Conservation (phyloP, 2,888 invertebrate genomes). For the Crocallis elinguaria region DNA sequence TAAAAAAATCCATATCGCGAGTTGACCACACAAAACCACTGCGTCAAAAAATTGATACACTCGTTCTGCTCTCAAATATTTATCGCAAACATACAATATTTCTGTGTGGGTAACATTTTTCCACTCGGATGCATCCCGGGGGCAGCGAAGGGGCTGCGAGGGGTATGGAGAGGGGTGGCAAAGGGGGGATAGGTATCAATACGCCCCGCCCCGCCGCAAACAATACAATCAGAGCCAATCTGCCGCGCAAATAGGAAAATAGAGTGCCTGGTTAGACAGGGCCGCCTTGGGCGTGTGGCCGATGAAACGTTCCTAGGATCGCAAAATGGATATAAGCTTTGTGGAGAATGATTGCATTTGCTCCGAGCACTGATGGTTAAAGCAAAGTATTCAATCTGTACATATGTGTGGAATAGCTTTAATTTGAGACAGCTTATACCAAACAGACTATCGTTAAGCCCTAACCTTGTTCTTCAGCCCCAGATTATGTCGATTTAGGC, state of each 20-base stretch:
- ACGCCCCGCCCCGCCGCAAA: slow-evolving; percentile 74
- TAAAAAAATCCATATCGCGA: slow-evolving; percentile 28
- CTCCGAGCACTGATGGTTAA: neutral
- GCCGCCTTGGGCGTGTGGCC: slow-evolving; percentile 58
- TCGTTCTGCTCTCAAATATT: slow-evolving; percentile 73
- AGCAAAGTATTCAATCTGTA: neutral
- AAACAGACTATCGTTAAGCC: no score
- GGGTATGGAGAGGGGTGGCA: slow-evolving; percentile 30
- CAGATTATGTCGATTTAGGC: no score
- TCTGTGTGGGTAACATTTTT: slow-evolving; percentile 73
- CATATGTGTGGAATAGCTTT: neutral
- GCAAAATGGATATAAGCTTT: neutral
- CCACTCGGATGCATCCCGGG: slow-evolving; percentile 62
- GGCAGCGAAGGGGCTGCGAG: slow-evolving; percentile 38
- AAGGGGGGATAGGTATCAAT: slow-evolving; percentile 57
- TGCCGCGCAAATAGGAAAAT: slow-evolving; percentile 84
- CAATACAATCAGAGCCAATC: slow-evolving; percentile 85
- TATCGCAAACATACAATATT: slow-evolving; percentile 72
- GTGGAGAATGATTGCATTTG: neutral
- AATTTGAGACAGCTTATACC: no score
- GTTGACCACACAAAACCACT: slow-evolving; percentile 44
- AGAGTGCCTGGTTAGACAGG: slow-evolving; percentile 78
- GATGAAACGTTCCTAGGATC: neutral
- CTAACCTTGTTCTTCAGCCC: no score
- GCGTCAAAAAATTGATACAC: slow-evolving; percentile 63